Base-by-base conservation (phyloP, 2,113 vertebrate species). In the Bos javanicus region DNA sequence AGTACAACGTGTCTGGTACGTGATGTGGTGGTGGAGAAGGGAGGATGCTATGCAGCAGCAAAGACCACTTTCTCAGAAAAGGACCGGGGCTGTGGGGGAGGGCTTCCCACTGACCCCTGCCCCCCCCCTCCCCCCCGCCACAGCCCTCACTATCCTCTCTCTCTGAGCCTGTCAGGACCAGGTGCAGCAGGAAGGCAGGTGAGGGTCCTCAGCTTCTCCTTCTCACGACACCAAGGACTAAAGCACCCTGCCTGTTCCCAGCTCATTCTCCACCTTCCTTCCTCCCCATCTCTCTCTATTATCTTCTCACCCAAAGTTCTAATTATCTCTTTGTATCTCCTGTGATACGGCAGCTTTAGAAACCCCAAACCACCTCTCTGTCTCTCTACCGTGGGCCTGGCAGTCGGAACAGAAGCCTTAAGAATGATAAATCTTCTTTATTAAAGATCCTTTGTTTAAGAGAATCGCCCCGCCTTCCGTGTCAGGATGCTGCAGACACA, bases 361-460 rank as follows among this genome's bases (percentile, higher is more conserved):
- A 95, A 36, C 28, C 56, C 43, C 1, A 3, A 71, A 46, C 62
- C 95, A 28, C 92, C 62, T 50, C 94, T n/a, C 48, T 28, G 25
- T 30, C 74, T 7, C 62, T 16, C 10, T 6, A 0, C 2, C 1
- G 23, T 33, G 43, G 74, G 78, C n/a, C 96, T 59, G 82, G 59
- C 91, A 74, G 85, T 54, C 4, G 4, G 82, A 60, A 78, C 46
- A 52, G 96, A 64, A 88, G 90, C 78, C 95, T 56, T 33, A 0
- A 0, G n/a, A 8, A 87, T 85, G 87, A 92, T 84, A 60, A 91
- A 84, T 91, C 96, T 91, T 59, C 94, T n/a, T 93, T 81, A 89
- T 94, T 81, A 91, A 93, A 87, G 83, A 84, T 15, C 83, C 87
- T 92, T 90, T 95, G 97, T 96, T 46, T 81, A 25, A 80, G 71